Conservation (phyloP, 2,113 vertebrate genomes). For the Thamnaconus septentrionalis region DNA sequence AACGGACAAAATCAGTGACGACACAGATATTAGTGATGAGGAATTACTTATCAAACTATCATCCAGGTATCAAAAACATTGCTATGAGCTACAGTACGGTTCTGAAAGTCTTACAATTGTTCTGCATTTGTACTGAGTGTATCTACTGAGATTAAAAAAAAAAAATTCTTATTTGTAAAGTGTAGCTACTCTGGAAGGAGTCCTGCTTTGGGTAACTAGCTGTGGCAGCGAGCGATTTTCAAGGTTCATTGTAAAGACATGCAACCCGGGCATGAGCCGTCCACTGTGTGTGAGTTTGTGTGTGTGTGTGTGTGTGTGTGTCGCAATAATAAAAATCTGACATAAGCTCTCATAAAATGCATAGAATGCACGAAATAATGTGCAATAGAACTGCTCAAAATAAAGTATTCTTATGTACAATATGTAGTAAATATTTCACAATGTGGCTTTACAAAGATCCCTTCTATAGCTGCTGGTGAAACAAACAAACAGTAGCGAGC, state of each 20-base stretch:
- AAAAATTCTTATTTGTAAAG: slow-evolving; percentile 50
- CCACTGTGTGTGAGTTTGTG: slow-evolving; percentile 29
- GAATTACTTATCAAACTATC: slow-evolving; percentile 35
- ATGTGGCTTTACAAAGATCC: slow-evolving; percentile 61
- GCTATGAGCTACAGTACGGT: slow-evolving; percentile 58
- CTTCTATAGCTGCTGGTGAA: slow-evolving; percentile 66
- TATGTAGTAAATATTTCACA: slow-evolving; percentile 60
- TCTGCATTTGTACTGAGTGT: slow-evolving; percentile 32
- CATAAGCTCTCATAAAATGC: slow-evolving; percentile 65
- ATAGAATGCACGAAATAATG: slow-evolving; percentile 70
- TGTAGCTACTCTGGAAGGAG: slow-evolving; percentile 60
- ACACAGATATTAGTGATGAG: slow-evolving; percentile 46
- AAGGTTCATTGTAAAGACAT: slow-evolving; percentile 44
- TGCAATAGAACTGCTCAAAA: slow-evolving; percentile 67
- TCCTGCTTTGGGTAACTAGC: slow-evolving; percentile 70
- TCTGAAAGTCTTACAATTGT: slow-evolving; percentile 44
- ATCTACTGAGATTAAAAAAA: slow-evolving; percentile 37
- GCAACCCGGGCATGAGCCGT: slow-evolving; percentile 37
- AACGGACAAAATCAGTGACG: slow-evolving; percentile 29
- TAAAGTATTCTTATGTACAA: slow-evolving; percentile 72
- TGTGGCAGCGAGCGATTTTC: slow-evolving; percentile 55
- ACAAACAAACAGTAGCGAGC: slow-evolving; percentile 39
- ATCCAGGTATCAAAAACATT: slow-evolving; percentile 53
- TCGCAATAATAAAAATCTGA: slow-evolving; percentile 41
- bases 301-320: slow-evolving; percentile 12